phyloP scores from a whole-genome alignment of 2,113 vertebrate species.

The Rhinoptilus africanus region DNA sequence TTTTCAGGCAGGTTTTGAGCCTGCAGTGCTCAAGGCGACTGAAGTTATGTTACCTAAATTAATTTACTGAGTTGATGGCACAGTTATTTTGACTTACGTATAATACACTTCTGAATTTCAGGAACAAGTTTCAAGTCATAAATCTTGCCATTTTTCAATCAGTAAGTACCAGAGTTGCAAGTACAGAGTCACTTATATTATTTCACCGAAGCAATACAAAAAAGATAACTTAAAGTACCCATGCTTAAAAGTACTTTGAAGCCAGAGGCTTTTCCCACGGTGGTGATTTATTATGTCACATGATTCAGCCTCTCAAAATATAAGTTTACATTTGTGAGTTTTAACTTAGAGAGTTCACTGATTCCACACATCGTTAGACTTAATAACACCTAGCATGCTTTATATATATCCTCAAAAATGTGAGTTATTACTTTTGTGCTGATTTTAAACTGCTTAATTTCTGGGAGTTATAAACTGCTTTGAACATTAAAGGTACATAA shows the following conservation, averaged over 20 bases:
- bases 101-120: background rate
- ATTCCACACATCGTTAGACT: background rate
- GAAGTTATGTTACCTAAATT: background rate
- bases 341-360: background rate
- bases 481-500: background rate
- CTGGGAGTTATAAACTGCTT: background rate
- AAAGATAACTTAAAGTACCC: background rate
- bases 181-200: background rate
- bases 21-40: background rate
- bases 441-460: background rate
- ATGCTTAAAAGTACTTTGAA: background rate
- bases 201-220: background rate
- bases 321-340: background rate
- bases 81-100: background rate
- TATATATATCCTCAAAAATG: background rate
- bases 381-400: accelerated
- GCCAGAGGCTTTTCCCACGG: background rate
- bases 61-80: background rate
- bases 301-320: background rate
- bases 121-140: background rate
- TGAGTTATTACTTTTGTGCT: background rate
- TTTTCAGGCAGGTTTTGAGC: background rate
- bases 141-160: background rate
- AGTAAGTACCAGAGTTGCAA: background rate
- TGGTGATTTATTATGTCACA: background rate